Conservation (phyloP, 2,113 vertebrate genomes). For the Bucco capensis region DNA sequence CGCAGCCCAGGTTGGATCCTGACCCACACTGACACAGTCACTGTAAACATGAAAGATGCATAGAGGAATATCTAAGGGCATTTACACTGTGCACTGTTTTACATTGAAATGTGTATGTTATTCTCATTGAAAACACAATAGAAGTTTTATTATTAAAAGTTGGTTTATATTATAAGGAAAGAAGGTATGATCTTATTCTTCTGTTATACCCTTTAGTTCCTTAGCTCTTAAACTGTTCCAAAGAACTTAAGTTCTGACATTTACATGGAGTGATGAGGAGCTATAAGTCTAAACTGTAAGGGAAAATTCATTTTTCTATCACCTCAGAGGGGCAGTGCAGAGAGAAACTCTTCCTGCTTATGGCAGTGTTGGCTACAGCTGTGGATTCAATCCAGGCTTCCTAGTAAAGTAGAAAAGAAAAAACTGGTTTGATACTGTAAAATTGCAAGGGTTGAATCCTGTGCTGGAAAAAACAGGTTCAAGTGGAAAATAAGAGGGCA, state of each 20-base stretch:
- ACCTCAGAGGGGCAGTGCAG: neutral
- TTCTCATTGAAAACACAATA: constrained; percentile 45
- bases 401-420: neutral
- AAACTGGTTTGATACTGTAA: neutral
- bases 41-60: neutral
- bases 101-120: constrained; percentile 50
- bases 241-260: neutral
- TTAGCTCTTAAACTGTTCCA: neutral
- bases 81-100: constrained; percentile 54
- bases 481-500: neutral
- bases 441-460: neutral
- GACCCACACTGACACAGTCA: neutral
- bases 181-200: constrained; percentile 11
- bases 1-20: neutral
- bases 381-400: neutral
- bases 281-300: neutral
- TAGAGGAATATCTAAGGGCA: neutral
- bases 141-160: constrained; percentile 71
- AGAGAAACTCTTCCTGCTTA: neutral
- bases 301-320: neutral
- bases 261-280: neutral
- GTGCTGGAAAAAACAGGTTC: neutral
- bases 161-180: constrained; percentile 63
- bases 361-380: neutral
- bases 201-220: neutral